Percentiles rank a stretch among this genome's conserved stretches.
phyloP scores from a whole-genome alignment of 35 echinoderm and acorn worm species.

The Strongylocentrotus purpuratus region DNA sequence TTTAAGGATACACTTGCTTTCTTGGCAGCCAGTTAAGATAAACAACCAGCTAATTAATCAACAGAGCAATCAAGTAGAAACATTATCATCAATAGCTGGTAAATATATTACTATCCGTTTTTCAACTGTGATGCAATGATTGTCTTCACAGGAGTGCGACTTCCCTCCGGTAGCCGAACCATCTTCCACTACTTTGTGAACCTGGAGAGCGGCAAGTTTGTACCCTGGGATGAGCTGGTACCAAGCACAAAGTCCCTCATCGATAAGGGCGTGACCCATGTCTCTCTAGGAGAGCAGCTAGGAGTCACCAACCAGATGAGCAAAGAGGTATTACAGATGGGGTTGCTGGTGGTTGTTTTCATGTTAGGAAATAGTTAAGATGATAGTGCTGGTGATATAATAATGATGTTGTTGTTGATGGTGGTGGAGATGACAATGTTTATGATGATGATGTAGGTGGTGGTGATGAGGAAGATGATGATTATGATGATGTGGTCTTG shows the following conservation, averaged over 20 bases:
- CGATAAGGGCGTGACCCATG: conserved; percentile 90
- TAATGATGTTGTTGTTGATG: no score
- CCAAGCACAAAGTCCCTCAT: conserved; percentile 98
- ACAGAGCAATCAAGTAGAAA: background rate
- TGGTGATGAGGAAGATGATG: background rate
- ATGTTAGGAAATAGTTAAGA: no score
- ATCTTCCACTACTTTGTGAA: conserved; percentile 99
- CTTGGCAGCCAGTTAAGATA: no score
- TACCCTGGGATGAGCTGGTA: conserved; percentile 95
- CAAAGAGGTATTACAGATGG: conserved; percentile 61
- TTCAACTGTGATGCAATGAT: background rate
- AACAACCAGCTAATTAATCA: no score
- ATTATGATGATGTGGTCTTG: background rate
- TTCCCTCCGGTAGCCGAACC: conserved; percentile 95
- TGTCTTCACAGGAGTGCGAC: conserved; percentile 70
- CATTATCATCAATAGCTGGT: background rate
- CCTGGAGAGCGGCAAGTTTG: conserved; percentile 98
- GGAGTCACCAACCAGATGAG: conserved; percentile 85
- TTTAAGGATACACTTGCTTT: no score
- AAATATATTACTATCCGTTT: background rate
- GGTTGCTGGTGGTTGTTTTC: background rate
- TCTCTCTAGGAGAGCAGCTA: conserved; percentile 96
- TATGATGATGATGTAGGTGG: background rate
- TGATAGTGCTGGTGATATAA: no score
- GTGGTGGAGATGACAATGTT: no score